Evolutionary conservation across 2,888 invertebrate genomes (phyloP).

Genomic region (Temnothorax rugatulus): DNA sequence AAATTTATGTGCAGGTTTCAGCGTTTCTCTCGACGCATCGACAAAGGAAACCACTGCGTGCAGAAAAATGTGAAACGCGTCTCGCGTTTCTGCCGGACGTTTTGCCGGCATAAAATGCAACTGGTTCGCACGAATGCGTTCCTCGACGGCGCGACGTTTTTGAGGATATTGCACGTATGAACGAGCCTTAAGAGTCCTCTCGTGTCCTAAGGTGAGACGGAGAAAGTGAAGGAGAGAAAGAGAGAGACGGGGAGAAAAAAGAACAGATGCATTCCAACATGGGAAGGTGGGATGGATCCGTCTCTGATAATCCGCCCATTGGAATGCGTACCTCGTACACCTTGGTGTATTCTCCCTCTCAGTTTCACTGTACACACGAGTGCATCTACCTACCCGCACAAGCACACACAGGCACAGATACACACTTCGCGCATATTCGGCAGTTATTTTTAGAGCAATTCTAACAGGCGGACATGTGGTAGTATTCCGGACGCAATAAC

Average conservation of each 20-base stretch:
- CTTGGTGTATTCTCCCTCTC: conserved; percentile 79
- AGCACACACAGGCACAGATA: neutral
- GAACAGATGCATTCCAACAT: conserved; percentile 77
- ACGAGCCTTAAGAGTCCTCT: conserved; percentile 71
- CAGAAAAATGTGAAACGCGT: conserved; percentile 30
- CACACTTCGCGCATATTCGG: conserved; percentile 59
- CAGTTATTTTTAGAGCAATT: conserved; percentile 67
- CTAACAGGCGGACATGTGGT: conserved; percentile 44
- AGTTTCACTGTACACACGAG: conserved; percentile 68
- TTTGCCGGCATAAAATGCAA: conserved; percentile 47
- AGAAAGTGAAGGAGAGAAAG: conserved; percentile 61
- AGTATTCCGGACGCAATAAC: conserved; percentile 39
- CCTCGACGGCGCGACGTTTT: conserved; percentile 37
- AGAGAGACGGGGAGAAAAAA: conserved; percentile 60
- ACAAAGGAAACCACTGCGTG: conserved; percentile 15
- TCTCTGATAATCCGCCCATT: conserved; percentile 85
- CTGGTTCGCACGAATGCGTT: conserved; percentile 50
- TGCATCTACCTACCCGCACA: conserved; percentile 66
- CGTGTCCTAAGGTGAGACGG: conserved; percentile 57
- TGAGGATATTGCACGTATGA: conserved; percentile 67
- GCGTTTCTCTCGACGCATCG: conserved; percentile 4
- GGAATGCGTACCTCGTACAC: conserved; percentile 84
- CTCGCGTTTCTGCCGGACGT: conserved; percentile 40
- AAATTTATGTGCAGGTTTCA: neutral
- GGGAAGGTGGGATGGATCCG: conserved; percentile 84